Evolutionary conservation across 1,140 invertebrate genomes (phyloP).

Genomic region (Drosophila triauraria): DNA sequence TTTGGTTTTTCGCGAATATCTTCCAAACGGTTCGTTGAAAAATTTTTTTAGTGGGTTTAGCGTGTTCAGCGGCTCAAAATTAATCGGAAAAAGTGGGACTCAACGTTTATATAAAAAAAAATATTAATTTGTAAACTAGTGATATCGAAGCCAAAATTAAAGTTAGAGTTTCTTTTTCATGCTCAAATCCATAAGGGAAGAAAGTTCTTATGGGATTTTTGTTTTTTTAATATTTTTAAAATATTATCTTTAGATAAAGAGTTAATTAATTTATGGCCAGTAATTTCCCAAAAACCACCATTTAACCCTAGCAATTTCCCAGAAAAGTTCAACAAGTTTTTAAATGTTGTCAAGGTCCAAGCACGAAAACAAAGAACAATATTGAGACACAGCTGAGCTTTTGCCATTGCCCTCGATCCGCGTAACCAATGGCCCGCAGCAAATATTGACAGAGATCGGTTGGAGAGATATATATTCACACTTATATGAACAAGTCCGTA

Average conservation of each 20-base stretch:
- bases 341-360: constrained; percentile 25
- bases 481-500: not conserved
- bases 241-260: not conserved
- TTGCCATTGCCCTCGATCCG: constrained; percentile 20
- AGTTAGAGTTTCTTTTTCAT: not conserved
- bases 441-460: constrained; percentile 36
- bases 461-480: constrained; percentile 2
- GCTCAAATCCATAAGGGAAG: too few species aligned
- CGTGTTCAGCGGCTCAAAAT: too few species aligned
- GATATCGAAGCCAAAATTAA: too few species aligned
- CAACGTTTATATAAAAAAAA: too few species aligned
- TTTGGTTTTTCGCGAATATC: too few species aligned
- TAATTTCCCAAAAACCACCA: constrained; percentile 9
- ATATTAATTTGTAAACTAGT: too few species aligned
- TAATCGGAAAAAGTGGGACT: too few species aligned
- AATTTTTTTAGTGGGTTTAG: too few species aligned
- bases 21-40: too few species aligned
- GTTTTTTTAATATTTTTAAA: too few species aligned
- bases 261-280: not conserved
- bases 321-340: constrained; percentile 21
- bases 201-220: too few species aligned
- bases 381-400: constrained; percentile 14
- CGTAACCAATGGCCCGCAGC: not conserved
- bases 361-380: constrained; percentile 32
- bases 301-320: not conserved